Base-by-base conservation (phyloP, 2,113 vertebrate genomes). In the Odobenus rosmarus region DNA sequence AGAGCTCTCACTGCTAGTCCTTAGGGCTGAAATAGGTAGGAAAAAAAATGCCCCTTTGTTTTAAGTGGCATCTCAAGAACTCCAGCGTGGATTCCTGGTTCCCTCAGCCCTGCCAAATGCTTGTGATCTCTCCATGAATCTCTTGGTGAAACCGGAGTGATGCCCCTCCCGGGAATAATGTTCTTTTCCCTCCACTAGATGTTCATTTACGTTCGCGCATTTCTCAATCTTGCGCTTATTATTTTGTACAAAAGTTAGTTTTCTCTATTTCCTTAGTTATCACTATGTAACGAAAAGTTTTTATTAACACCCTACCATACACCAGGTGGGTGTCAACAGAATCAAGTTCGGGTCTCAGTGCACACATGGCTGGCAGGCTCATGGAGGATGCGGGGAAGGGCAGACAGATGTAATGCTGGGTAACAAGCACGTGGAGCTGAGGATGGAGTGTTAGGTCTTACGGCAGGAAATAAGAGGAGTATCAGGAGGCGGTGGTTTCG, bases 251-350 rank as follows among this genome's bases (percentile, higher is more conserved):
- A 1, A 88, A 62, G 36, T 64, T 85, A 33, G 18, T 88, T 80
- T 95, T 53, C 57, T 83, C 77, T 71, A 23, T 79, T 91, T 96
- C 33, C 51, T 88, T 74, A 83, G 42, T 72, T 93, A 62, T 12
- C 33, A 11, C 31, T 84, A 49, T 74, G 53, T 53, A 83, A 36
- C 77, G 36, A 61, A 13, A 2, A 4, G 7, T 18, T 64, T 85
- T 36, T 26, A n/a, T 72, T 10, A 18, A 79, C 64, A 55, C 46
- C 4, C 5, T 83, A 42, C 16, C 23, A 0, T 18, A 33, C 0
- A 26, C 33, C 72, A 21, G 21, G n/a, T 15, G 51, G 36, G 19
- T 42, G 4, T 51, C 16, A 42, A 86, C 86, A 10, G 11, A 19
- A 67, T 67, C 2, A 11, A 19, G 81, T 57, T 36, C 9, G 2